Evolutionary conservation across 2,797 vertebrate species (phyloP), one percentile per base, ranked within the genome.

Genomic region (Lithobates sylvaticus): DNA sequence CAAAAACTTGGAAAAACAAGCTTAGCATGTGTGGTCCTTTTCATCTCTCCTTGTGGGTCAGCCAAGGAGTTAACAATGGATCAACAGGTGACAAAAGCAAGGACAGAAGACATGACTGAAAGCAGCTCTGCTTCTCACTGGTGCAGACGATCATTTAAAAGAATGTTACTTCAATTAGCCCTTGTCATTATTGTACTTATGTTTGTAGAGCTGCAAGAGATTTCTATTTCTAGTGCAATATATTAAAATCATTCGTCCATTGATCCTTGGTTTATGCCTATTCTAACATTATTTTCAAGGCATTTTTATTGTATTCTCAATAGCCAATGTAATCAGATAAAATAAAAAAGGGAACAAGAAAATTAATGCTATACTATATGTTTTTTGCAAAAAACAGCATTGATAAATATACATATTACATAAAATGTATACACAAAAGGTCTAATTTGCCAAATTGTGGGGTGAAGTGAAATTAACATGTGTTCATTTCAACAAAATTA

Each of bases 1-100:
- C 76, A 87, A 87, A 84, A 87, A 84, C 86, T 80, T 87, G 86
- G 83, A 81, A 80, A 87, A 87, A 84, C 86, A 87, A 87, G 86
- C 86, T 70, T 87, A 68, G 65, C 81, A 29, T 87, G 86, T 87
- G 86, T 87, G 86, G 86, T 87, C 86, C 61, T 80, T 84, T 84
- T 87, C 81, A 87, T 87, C 86, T 87, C 16, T 80, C 8, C 61
- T 87, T 58, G 61, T 75, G 76, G 81, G 81, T 87, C 81, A 87
- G 86, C 42, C 75, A 68, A 32, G 50, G 64, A 79, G 81, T 84
- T 87, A 84, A 75, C 81, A 80, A 69, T 80, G 58, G 76, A 87
- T 87, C 86, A 79, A 84, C 86, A 87, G 86, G 86, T 87, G 86
- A 87, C 81, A 87, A 34, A 78, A 50, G 76, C 81, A 84, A 84